Conservation (phyloP, 2,888 invertebrate genomes). For the Sphecodes monilicornis region DNA sequence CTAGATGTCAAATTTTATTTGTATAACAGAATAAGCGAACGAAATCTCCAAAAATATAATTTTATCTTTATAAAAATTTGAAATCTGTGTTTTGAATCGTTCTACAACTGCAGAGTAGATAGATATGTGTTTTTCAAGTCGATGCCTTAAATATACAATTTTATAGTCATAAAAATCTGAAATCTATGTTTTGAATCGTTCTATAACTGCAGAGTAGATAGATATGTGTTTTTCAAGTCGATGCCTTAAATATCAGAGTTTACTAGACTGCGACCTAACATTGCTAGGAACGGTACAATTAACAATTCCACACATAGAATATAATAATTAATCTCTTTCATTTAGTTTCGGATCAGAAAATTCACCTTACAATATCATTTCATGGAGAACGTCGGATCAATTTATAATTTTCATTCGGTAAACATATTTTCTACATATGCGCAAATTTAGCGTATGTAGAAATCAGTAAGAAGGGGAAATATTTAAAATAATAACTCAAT, state of each 20-base stretch:
- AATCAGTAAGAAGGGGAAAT: neutral
- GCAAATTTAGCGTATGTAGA: neutral
- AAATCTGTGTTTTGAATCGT: neutral
- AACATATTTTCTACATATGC: neutral
- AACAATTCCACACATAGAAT: neutral
- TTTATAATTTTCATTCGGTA: neutral
- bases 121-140: neutral
- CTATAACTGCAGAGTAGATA: neutral
- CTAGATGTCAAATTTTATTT: neutral
- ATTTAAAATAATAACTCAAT: neutral
- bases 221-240: neutral
- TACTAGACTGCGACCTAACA: conserved; percentile 14
- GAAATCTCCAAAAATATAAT: neutral
- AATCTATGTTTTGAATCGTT: neutral
- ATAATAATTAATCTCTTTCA: neutral
- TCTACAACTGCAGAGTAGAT: neutral
- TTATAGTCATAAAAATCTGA: neutral
- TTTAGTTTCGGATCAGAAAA: neutral
- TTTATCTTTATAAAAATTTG: neutral
- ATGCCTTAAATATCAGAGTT: neutral
- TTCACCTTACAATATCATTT: neutral
- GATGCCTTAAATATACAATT: neutral
- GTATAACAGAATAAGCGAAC: neutral
- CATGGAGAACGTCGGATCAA: neutral
- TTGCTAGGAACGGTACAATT: conserved; percentile 4